These are phyloP conservation scores for Oostethus manadensis DNA, from an alignment of 2,113 vertebrate genomes.

Conservation along the genomic window DNA sequence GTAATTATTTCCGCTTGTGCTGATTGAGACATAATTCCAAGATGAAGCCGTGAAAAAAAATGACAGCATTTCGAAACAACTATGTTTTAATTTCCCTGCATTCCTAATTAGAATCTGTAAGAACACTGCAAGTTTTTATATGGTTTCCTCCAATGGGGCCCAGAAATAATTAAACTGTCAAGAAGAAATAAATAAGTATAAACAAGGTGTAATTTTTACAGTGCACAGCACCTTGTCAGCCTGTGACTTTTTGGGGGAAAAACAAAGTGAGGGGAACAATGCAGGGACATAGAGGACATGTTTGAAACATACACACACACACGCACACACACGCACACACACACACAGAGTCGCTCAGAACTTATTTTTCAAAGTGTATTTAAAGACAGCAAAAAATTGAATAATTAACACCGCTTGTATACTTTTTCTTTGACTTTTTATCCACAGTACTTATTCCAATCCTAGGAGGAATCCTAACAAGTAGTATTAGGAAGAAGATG, in stretches of 20 bases:
- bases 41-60: conserved; percentile 54
- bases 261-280: conserved; percentile 63
- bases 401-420: too few species aligned
- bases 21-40: conserved; percentile 77
- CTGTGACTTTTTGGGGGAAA: conserved; percentile 66
- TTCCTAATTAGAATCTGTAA: conserved; percentile 71
- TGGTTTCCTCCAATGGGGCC: conserved; percentile 65
- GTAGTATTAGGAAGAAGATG: too few species aligned
- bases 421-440: too few species aligned
- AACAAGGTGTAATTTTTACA: conserved; percentile 72
- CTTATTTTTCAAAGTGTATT: background rate
- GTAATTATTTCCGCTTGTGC: conserved; percentile 74
- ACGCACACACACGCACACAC: conserved; percentile 10
- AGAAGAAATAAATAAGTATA: conserved; percentile 70
- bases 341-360: background rate
- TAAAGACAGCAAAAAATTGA: background rate
- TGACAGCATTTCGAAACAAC: conserved; percentile 75
- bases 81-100: conserved; percentile 72
- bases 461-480: too few species aligned
- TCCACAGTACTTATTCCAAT: too few species aligned
- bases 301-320: conserved; percentile 22
- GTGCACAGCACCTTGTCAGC: conserved; percentile 67
- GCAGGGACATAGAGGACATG: conserved; percentile 58
- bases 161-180: conserved; percentile 74
- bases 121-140: conserved; percentile 62